Percentiles rank a stretch among this genome's conserved stretches.
These are phyloP conservation scores for Zoanthus gigantus DNA, from an alignment of 92 coral and sea anemone species.

Conservation along the genomic window DNA sequence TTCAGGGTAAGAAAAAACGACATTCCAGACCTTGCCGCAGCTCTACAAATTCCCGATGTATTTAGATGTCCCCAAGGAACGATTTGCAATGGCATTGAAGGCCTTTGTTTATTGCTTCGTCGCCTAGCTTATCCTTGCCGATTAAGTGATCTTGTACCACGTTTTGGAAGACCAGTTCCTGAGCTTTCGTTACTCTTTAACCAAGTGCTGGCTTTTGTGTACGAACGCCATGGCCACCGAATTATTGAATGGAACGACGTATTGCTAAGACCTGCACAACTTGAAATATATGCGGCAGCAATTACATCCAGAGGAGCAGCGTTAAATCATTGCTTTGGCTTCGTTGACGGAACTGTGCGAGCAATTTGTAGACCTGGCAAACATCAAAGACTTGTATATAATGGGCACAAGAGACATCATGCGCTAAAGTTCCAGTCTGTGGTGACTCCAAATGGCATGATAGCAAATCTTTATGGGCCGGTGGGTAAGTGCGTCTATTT, in stretches of 20 bases:
- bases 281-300: neutral
- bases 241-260: slow-evolving; percentile 1
- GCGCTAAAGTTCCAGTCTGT: too few species aligned
- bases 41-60: neutral
- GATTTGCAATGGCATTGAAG: neutral
- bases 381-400: neutral
- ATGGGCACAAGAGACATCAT: neutral
- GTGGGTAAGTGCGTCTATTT: neutral
- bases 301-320: neutral
- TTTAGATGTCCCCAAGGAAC: neutral
- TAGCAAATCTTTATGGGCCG: neutral
- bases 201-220: neutral
- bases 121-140: neutral
- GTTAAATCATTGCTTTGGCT: neutral
- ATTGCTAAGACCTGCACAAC: neutral
- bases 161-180: neutral
- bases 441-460: slow-evolving; percentile 6
- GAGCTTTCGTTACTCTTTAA: neutral
- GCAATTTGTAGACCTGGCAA: slow-evolving; percentile 1
- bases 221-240: neutral
- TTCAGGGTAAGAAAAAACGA: too few species aligned
- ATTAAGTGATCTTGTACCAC: neutral
- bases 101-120: slow-evolving; percentile 1
- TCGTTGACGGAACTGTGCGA: slow-evolving; percentile 1
- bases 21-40: neutral